Percentiles rank a stretch among this genome's conserved stretches.
These are phyloP conservation scores for Triops cancriformis DNA, from an alignment of 1,140 invertebrate species.

Conservation along the genomic window DNA sequence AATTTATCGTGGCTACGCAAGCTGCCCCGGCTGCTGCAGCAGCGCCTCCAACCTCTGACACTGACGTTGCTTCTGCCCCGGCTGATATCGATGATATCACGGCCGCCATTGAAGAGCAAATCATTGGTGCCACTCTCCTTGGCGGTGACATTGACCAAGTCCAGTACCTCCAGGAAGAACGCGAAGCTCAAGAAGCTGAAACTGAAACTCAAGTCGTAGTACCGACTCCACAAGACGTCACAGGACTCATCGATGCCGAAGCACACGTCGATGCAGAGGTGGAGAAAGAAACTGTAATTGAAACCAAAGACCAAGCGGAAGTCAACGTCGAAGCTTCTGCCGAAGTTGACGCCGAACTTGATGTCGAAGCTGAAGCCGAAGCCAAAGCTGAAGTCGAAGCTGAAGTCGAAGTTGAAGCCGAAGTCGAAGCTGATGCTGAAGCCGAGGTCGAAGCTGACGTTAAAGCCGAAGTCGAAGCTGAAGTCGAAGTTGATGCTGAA, in stretches of 20 bases:
- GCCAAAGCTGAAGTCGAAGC: conserved; percentile 17
- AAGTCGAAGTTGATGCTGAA: too few species aligned
- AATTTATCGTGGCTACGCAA: conserved; percentile 22
- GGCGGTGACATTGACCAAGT: neutral
- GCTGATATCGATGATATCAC: neutral
- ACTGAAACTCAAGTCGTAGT: too few species aligned
- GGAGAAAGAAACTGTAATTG: neutral
- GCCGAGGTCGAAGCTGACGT: too few species aligned
- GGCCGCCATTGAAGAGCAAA: neutral
- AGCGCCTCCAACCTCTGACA: neutral
- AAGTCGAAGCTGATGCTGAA: too few species aligned
- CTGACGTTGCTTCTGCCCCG: neutral
- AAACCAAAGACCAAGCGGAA: neutral
- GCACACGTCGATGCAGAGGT: neutral
- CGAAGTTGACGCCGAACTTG: conserved; percentile 19
- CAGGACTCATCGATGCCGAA: neutral
- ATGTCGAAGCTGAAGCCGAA: neutral
- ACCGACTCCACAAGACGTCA: too few species aligned
- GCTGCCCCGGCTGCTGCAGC: conserved; percentile 19
- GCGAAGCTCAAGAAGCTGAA: neutral
- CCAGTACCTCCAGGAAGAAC: neutral
- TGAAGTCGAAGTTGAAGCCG: neutral
- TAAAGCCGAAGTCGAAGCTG: too few species aligned
- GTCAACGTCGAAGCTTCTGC: neutral
- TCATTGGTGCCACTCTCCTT: neutral